Evolutionary conservation across 2,888 invertebrate genomes (phyloP).

Genomic region (Uropetala carovei): DNA sequence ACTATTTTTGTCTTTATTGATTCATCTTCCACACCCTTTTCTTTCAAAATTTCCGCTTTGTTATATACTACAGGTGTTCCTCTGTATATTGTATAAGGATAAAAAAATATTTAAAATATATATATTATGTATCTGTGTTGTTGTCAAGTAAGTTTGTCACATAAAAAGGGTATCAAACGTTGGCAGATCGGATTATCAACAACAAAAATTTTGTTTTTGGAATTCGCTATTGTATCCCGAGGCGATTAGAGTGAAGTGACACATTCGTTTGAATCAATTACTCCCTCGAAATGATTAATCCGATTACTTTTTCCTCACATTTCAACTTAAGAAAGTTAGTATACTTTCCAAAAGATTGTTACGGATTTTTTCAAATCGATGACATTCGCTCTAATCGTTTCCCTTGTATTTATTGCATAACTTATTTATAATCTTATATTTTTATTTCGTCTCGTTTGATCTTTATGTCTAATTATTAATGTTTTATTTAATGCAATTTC

Average conservation of each 20-base stretch:
- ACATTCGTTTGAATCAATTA: background rate
- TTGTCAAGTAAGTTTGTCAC: constrained; percentile 63
- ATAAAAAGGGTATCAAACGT: constrained; percentile 19
- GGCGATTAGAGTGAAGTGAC: constrained; percentile 46
- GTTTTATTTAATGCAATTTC: constrained; percentile 12
- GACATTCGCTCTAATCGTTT: constrained; percentile 16
- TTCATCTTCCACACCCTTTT: constrained; percentile 62
- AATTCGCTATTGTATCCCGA: constrained; percentile 40
- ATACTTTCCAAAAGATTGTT: background rate
- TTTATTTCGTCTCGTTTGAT: background rate
- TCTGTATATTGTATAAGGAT: constrained; percentile 61
- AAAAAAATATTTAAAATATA: constrained; percentile 51
- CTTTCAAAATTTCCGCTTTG: constrained; percentile 61
- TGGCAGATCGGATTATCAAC: constrained; percentile 48
- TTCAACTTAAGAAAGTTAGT: background rate
- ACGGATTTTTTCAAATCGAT: background rate
- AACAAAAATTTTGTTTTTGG: constrained; percentile 1
- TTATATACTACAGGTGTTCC: constrained; percentile 59
- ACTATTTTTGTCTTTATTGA: constrained; percentile 62
- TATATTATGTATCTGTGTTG: constrained; percentile 64
- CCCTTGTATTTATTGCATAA: constrained; percentile 15
- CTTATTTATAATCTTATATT: background rate
- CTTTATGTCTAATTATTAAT: background rate
- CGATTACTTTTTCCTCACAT: background rate
- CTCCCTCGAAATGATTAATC: background rate